Percentiles rank a stretch among this genome's conserved stretches.
phyloP scores from a whole-genome alignment of 2,888 invertebrate species.

The Branchinecta sandiegonensis region DNA sequence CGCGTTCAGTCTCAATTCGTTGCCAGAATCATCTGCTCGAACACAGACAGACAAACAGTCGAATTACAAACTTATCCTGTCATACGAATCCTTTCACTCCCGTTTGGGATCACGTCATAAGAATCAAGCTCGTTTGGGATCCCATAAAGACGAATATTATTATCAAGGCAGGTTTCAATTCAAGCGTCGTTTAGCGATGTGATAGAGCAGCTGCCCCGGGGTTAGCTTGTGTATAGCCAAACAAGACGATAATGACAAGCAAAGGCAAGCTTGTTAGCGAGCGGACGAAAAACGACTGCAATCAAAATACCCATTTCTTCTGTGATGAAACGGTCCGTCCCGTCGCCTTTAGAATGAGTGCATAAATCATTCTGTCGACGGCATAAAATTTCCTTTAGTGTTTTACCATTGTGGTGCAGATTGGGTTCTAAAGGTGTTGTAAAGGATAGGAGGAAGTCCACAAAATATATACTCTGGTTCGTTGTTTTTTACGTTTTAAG shows the following conservation, averaged over 20 bases:
- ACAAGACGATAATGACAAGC: constrained; percentile 8
- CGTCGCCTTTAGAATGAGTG: not conserved
- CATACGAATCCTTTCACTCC: too few species aligned
- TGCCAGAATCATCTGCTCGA: too few species aligned
- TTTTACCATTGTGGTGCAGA: not conserved
- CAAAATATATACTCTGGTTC: too few species aligned
- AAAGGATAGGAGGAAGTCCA: too few species aligned
- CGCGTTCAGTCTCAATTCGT: too few species aligned
- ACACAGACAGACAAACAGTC: too few species aligned
- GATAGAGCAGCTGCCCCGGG: not conserved
- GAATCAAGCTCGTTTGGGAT: too few species aligned
- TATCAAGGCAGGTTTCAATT: not conserved
- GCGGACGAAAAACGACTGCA: not conserved
- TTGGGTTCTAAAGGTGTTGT: not conserved
- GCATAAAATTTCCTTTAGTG: not conserved
- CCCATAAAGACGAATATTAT: not conserved
- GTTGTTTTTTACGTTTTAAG: too few species aligned
- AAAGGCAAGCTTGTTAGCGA: constrained; percentile 12
- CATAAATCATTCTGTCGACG: not conserved
- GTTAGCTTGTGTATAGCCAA: not conserved
- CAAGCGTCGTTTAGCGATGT: not conserved
- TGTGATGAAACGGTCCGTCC: constrained; percentile 1
- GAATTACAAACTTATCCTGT: too few species aligned
- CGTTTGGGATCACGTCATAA: too few species aligned
- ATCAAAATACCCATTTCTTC: not conserved